Evolutionary conservation across 2,797 vertebrate genomes (phyloP).

Genomic region (Ambastaia sidthimunki): DNA sequence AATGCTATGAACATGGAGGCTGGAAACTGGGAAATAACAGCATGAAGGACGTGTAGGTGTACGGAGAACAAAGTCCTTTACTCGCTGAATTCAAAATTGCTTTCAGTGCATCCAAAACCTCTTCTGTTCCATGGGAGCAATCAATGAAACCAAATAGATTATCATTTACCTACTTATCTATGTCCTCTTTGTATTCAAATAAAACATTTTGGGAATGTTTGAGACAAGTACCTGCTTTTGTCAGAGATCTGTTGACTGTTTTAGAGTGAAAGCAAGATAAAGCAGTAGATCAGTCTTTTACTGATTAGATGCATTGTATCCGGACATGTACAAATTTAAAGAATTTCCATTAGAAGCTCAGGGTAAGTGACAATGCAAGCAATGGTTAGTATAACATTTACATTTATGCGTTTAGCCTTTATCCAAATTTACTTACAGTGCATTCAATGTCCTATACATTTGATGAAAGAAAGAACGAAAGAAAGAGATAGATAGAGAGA

Average conservation of each 20-base stretch:
- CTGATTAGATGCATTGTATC: no score
- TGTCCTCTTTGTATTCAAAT: not conserved
- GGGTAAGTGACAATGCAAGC: no score
- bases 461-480: no score
- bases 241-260: not conserved
- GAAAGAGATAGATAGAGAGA: constrained; percentile 46
- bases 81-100: constrained; percentile 50
- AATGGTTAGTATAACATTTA: not conserved
- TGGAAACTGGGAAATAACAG: constrained; percentile 39
- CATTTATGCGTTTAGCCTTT: not conserved
- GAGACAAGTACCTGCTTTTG: not conserved
- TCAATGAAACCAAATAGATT: not conserved
- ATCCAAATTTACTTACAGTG: not conserved
- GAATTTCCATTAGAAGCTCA: no score
- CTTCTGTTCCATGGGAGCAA: constrained; percentile 54
- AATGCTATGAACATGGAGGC: constrained; percentile 29
- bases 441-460: not conserved
- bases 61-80: constrained; percentile 40
- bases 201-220: not conserved
- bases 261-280: no score
- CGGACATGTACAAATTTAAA: no score
- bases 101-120: constrained; percentile 65
- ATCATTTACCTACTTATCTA: not conserved
- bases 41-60: constrained; percentile 35
- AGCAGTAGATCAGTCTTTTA: no score